Base-by-base conservation (phyloP, 1,140 invertebrate species). In the Tribolium castaneum region DNA sequence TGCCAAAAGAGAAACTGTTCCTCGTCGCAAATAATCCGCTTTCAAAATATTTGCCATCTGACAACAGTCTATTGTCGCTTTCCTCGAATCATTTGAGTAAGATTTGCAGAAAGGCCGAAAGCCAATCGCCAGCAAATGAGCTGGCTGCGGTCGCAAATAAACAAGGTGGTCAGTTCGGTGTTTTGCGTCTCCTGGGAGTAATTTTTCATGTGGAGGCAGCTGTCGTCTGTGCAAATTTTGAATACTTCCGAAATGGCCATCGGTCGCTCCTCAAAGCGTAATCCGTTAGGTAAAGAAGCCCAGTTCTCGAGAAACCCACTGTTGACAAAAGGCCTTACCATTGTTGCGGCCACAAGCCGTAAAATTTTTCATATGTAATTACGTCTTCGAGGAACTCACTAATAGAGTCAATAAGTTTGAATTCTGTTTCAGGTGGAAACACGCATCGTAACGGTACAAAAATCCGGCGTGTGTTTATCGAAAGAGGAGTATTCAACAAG, bases 211-310 rank as follows among this genome's bases (percentile, higher is more conserved):
- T 6, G 3, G 16, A 10, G 22, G 30, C 59, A 66, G 59, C 59
- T 66, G 59, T 66, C 59, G 59, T n/a, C 54, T 59, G 54, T 59
- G 54, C 54, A 59, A 66, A 66, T 75, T 75, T 30, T 75, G 6
- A 54, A 59, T 13, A 76, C 30, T 62, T 72, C n/a, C 16, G 1
- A 76, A 52, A 50, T 50, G 75, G 19, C 16, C 72, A 45, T 52
- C 75, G 49, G 75, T 50, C 45, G 56, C 62, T 70, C 7, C 54
- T 77, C 10, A 52, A 71, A 54, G 45, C 12, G 14, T 77, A 77
- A 77, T 77, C 76, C 70, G 62, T 71, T 54, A 70, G 70, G 76
- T 71, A 77, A 77, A 77, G 75, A 77, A 22, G 19, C 66, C 66
- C 50, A 77, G 30, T 77, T 72, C 76, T 71, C 45, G 16, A 54